These are phyloP conservation scores for Drosophila tropicalis DNA, from an alignment of 1,140 invertebrate genomes.

Conservation along the genomic window DNA sequence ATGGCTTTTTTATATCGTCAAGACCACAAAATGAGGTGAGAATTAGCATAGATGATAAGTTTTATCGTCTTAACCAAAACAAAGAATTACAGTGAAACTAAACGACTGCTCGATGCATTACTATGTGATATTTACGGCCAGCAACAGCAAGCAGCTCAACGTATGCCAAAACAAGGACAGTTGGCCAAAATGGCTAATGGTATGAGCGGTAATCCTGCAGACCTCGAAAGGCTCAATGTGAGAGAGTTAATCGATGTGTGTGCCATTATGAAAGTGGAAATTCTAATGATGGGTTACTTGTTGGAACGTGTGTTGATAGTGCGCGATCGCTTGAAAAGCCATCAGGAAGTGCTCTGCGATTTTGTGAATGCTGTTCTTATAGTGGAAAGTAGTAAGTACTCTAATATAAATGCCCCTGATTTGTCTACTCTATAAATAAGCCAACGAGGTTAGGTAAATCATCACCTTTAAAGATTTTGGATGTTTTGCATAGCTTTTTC, in stretches of 20 bases:
- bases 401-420: not conserved
- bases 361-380: constrained; percentile 56
- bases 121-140: constrained; percentile 76
- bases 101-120: constrained; percentile 62
- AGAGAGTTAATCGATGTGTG: constrained; percentile 60
- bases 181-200: constrained; percentile 35
- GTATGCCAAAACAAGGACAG: constrained; percentile 25
- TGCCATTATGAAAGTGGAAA: constrained; percentile 70
- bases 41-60: constrained; percentile 59
- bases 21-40: constrained; percentile 68
- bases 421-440: too few relatives aligned
- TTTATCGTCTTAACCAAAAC: not conserved
- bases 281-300: constrained; percentile 65
- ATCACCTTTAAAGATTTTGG: too few relatives aligned
- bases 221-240: constrained; percentile 35
- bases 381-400: constrained; percentile 54
- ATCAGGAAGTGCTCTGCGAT: constrained; percentile 66
- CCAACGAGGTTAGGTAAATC: too few relatives aligned
- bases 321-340: constrained; percentile 52
- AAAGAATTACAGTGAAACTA: constrained; percentile 44
- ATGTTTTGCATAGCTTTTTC: not conserved
- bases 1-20: constrained; percentile 31
- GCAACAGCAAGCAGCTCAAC: constrained; percentile 49
- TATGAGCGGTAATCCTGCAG: constrained; percentile 30
- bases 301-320: constrained; percentile 57